Evolutionary conservation across 1,140 invertebrate species (phyloP), one percentile per base, ranked within the genome.

Genomic region (Bombus huntii): DNA sequence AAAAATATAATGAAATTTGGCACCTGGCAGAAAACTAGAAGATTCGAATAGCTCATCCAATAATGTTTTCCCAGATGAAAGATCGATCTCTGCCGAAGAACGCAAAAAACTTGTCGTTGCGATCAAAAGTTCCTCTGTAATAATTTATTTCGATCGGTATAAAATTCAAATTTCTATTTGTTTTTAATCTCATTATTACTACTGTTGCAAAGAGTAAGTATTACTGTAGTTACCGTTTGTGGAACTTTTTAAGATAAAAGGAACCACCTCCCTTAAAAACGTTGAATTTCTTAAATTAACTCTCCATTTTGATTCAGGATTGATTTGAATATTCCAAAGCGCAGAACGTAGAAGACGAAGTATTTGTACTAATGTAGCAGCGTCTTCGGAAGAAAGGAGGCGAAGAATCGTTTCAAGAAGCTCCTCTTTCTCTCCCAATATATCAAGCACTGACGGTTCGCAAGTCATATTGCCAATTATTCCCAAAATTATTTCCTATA

Each of bases 391-490:
- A 53, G 96, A 95, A 13, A 97, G 93, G 59, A 96, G 92, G 73
- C 96, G 95, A 8, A 97, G 92, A 34, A 97, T 92, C 31, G 93
- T 93, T 25, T 91, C 92, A 5, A 96, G 88, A 42, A 96, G 92
- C 28, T 93, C 89, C 15, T 94, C 88, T 77, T 94, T 94, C 72
- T 94, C 93, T 25, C 94, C 90, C 6, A 97, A 86, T 15, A 88
- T 81, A 44, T 94, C 86, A 10, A 96, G 93, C 9, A 96, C 92
- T 89, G 95, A 91, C 84, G 95, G 91, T 37, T 96, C 93, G 86
- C 96, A 97, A 88, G 97, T 97, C 95, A 98, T 96, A 92, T 98
- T 98, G 2, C 96, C 97, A 83, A 97, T 94, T 72, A 97, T 97
- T 18, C 97, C 97, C 37, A 97, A 94, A 4, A 97, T 90, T 82